Conservation (phyloP, 2,113 vertebrate species). For the Heteronetta atricapilla region DNA sequence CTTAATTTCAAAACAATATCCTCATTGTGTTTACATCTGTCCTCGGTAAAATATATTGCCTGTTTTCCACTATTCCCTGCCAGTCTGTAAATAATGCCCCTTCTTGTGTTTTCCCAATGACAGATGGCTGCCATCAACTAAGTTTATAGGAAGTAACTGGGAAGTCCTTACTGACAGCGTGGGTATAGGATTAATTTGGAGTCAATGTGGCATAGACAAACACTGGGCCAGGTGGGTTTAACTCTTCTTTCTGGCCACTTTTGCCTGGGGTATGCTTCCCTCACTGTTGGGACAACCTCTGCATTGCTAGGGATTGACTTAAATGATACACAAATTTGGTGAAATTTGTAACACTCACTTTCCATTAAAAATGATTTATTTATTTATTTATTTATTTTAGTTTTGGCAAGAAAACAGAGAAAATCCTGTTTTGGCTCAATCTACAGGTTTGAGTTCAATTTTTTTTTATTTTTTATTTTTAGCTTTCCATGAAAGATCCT, state of each 20-base stretch:
- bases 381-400: background rate
- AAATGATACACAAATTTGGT: background rate
- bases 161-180: background rate
- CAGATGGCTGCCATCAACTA: background rate
- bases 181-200: background rate
- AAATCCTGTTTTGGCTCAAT: background rate
- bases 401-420: conserved; percentile 1
- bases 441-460: background rate
- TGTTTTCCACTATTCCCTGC: background rate
- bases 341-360: background rate
- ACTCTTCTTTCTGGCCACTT: background rate
- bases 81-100: background rate
- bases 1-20: conserved; percentile 31
- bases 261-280: background rate
- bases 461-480: background rate
- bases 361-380: background rate
- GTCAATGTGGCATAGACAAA: background rate
- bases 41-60: background rate
- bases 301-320: background rate
- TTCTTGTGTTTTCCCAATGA: background rate
- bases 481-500: background rate
- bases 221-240: background rate
- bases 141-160: background rate
- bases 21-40: conserved; percentile 31
- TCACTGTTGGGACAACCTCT: rapidly evolving